A percentile compares a stretch with the other conserved stretches of the same genome.
Conservation (phyloP, 2,113 vertebrate genomes). For the Stictonetta naevosa region DNA sequence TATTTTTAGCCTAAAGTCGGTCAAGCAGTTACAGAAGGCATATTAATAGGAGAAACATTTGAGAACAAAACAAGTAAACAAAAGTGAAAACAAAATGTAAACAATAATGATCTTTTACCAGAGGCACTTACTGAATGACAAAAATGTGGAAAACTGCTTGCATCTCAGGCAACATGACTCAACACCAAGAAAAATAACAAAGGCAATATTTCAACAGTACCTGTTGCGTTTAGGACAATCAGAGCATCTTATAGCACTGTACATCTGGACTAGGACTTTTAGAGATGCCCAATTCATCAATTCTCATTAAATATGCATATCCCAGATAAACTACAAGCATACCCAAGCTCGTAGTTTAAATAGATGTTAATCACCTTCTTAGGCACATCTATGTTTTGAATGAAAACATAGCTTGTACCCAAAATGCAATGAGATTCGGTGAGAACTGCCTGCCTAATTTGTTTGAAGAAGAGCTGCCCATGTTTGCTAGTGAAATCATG, state of each 20-base stretch:
- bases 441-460: neutral
- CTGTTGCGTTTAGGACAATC: neutral
- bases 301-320: neutral
- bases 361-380: neutral
- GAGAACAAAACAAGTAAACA: constrained; percentile 44
- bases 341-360: neutral
- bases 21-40: constrained; percentile 47
- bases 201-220: neutral
- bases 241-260: neutral
- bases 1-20: constrained; percentile 75
- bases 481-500: neutral
- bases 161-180: neutral
- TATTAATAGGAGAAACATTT: constrained; percentile 53
- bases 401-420: neutral
- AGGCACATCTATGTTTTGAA: neutral
- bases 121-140: neutral
- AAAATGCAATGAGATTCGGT: neutral
- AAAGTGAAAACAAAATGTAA: constrained; percentile 5
- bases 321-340: neutral
- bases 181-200: neutral
- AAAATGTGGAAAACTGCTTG: neutral
- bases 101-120: neutral
- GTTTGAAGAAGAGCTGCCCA: neutral
- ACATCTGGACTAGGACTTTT: neutral
- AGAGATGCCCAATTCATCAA: neutral